Conservation (phyloP, 2,797 vertebrate genomes). For the Cossypha dichroa region DNA sequence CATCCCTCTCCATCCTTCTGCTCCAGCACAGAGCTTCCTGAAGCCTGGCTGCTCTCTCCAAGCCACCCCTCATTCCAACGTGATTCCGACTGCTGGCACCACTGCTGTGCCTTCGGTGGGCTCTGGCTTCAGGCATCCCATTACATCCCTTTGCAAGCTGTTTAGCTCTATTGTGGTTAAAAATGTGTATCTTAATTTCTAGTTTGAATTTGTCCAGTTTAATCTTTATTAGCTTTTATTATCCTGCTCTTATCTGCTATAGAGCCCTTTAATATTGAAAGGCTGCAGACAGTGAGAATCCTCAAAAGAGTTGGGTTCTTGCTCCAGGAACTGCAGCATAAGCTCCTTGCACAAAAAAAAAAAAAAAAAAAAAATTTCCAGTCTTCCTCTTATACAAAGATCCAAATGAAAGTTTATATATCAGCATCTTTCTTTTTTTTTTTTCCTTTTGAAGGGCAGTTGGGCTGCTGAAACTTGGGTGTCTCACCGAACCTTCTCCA, state of each 20-base stretch:
- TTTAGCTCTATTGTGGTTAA: not conserved
- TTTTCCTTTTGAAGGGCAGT: not conserved
- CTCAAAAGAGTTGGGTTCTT: not conserved
- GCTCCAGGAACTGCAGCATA: not conserved
- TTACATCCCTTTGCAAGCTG: not conserved
- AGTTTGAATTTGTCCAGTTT: constrained; percentile 30
- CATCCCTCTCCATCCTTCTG: not conserved
- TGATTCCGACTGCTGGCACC: fast-evolving
- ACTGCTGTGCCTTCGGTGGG: fast-evolving
- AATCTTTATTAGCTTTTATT: constrained; percentile 32
- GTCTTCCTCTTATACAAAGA: not conserved
- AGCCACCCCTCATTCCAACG: not conserved
- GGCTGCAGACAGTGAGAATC: not conserved
- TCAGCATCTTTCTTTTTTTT: not conserved
- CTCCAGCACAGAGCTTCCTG: not conserved
- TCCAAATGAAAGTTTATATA: not conserved
- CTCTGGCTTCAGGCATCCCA: not conserved
- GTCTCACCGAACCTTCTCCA: not conserved
- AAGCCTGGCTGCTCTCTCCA: not conserved
- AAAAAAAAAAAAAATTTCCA: not conserved
- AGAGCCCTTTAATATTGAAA: constrained; percentile 34
- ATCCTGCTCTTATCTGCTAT: not conserved
- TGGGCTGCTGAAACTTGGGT: not conserved
- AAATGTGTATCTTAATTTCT: constrained; percentile 19
- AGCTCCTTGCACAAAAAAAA: not conserved